Evolutionary conservation across 2,888 invertebrate species (phyloP).

Genomic region (Galerucella pusilla): DNA sequence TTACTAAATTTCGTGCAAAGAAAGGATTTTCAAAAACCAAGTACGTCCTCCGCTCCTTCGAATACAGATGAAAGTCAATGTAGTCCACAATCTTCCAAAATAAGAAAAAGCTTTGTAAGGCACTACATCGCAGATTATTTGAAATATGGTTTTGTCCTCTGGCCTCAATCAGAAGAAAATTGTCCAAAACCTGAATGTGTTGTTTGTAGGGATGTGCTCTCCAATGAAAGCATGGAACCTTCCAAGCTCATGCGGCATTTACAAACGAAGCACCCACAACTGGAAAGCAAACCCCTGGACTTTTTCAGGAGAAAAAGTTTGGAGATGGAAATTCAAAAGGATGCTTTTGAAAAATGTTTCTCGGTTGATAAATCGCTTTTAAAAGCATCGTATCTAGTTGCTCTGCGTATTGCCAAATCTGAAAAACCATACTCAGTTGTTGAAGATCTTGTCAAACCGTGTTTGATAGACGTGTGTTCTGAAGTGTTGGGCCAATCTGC

Average conservation of each 20-base stretch:
- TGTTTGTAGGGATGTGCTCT: neutral
- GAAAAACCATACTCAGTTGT: conserved; percentile 11
- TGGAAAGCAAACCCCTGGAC: conserved; percentile 16
- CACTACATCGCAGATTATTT: conserved; percentile 7
- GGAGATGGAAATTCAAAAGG: conserved; percentile 1
- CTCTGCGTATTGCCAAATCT: conserved; percentile 12
- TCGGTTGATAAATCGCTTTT: conserved; percentile 9
- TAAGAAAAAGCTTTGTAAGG: conserved; percentile 3
- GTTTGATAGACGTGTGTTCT: neutral
- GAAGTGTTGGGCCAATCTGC: conserved; percentile 7
- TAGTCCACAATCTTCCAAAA: conserved; percentile 8
- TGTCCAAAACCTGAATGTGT: conserved; percentile 5
- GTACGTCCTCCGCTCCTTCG: conserved; percentile 2
- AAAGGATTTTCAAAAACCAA: conserved; percentile 8
- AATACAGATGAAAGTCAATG: conserved; percentile 5
- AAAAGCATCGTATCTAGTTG: conserved; percentile 15
- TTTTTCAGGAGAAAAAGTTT: conserved; percentile 7
- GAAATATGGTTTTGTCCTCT: conserved; percentile 5
- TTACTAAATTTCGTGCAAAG: conserved; percentile 2
- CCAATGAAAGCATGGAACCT: conserved; percentile 11
- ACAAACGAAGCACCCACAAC: conserved; percentile 1
- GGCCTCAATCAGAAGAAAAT: conserved; percentile 1
- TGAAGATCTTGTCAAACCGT: conserved; percentile 9
- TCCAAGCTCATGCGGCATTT: conserved; percentile 12
- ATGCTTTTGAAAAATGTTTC: conserved; percentile 8